phyloP scores from a whole-genome alignment of 2,797 vertebrate species.

The Mionectes olivaceus region DNA sequence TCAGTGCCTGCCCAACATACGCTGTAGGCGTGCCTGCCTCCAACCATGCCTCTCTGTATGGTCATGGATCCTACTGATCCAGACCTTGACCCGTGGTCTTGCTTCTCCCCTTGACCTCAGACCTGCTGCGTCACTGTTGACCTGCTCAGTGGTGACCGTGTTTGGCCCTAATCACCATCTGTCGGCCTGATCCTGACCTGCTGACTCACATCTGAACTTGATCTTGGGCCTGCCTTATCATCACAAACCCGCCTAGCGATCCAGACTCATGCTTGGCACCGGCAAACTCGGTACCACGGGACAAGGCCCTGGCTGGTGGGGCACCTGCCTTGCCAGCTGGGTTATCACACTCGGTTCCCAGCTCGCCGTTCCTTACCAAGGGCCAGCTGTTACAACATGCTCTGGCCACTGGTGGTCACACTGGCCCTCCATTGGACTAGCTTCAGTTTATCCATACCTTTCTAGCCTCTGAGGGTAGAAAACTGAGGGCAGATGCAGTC shows the following conservation, averaged over 20 bases:
- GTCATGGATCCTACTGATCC: accelerated
- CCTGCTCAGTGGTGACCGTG: neutral
- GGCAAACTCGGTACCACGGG: accelerated
- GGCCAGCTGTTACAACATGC: neutral
- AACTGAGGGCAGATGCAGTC: neutral
- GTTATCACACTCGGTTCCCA: neutral
- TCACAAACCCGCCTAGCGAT: neutral
- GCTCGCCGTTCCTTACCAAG: neutral
- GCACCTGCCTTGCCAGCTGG: neutral
- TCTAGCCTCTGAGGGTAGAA: neutral
- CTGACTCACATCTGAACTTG: neutral
- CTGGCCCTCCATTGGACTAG: neutral
- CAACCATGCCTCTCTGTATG: neutral
- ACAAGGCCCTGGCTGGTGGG: neutral
- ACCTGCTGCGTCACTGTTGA: neutral
- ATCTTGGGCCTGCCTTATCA: neutral
- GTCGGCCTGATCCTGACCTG: neutral
- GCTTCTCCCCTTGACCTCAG: neutral
- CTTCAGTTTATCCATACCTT: neutral
- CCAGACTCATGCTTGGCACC: neutral
- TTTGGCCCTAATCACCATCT: neutral
- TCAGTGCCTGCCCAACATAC: neutral
- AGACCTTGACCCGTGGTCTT: neutral
- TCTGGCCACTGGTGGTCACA: neutral
- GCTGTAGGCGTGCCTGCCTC: neutral